Evolutionary conservation across 1,140 invertebrate species (phyloP).

Genomic region (Brachionus paranguensis): DNA sequence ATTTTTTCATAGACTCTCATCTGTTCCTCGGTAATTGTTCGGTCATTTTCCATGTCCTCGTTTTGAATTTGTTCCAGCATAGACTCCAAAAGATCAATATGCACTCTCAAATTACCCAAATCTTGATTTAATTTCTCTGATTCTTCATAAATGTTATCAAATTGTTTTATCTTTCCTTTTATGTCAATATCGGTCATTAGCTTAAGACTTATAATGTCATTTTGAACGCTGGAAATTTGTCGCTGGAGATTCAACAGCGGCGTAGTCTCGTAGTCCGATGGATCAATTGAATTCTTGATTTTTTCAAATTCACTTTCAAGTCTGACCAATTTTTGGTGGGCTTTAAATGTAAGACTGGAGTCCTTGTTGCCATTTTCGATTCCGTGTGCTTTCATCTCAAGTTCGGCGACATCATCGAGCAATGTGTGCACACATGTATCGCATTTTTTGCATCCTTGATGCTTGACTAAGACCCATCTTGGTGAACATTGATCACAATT

Average conservation of each 20-base stretch:
- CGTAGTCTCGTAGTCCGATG: not conserved
- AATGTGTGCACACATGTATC: conserved; percentile 80
- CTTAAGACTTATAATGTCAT: not conserved
- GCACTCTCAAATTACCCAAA: not conserved
- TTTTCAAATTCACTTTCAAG: conserved; percentile 18
- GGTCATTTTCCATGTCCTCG: not conserved
- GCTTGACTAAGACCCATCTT: conserved; percentile 69
- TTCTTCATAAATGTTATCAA: not conserved
- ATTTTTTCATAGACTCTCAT: not conserved
- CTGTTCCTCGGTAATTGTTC: not conserved
- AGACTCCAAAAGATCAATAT: not conserved
- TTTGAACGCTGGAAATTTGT: conserved; percentile 24
- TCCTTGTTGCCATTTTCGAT: conserved; percentile 60
- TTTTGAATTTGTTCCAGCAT: not conserved
- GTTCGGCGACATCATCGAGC: conserved; percentile 74
- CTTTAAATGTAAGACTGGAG: conserved; percentile 35
- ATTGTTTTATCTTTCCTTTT: conserved; percentile 5
- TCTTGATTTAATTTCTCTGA: conserved; percentile 15
- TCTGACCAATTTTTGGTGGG: not conserved
- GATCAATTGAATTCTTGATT: conserved; percentile 3
- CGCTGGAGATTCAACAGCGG: conserved; percentile 3
- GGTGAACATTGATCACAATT: conserved; percentile 82
- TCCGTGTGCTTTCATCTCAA: conserved; percentile 61
- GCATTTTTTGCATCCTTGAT: conserved; percentile 63
- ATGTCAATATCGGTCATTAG: conserved; percentile 1